Evolutionary conservation across 2,888 invertebrate genomes (phyloP), one percentile per base, ranked within the genome.

Genomic region (Melinopterus prodromus): DNA sequence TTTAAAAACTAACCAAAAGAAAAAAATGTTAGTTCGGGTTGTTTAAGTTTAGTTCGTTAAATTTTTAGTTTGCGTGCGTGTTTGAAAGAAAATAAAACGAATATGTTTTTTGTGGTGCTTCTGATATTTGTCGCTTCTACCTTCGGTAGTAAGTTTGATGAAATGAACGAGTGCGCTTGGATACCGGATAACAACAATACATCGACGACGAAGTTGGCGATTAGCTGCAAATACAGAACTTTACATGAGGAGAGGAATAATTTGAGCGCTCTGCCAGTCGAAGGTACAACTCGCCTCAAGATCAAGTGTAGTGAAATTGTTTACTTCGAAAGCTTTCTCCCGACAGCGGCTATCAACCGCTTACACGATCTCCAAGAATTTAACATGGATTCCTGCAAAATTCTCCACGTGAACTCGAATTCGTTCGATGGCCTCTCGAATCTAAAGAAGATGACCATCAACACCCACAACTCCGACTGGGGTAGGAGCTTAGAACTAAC

Each of bases 391-490:
- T 93, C 94, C 85, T 97, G 97, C 90, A 97, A 97, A 89, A 90
- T 97, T 82, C 91, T 95, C 81, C 93, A 93, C 81, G 90, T 97
- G 84, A 94, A 95, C 38, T 92, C 93, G 38, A 94, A 94, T 84
- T 93, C 96, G 16, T 96, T 98, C 88, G 93, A 94, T 86, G 96
- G 96, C 53, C 91, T 98, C 70, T 92, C 92, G 85, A 95, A 95
- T 86, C 91, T 98, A 78, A 95, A 94, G 89, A 93, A 93, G 84
- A 91, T 98, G 72, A 92, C 94, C 80, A 90, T 98, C 78, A 94
- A 94, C 86, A 96, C 96, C 16, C 93, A 93, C 87, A 97, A 97
- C 89, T 91, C 92, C 16, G 94, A 95, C 82, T 97, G 97, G 96
- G 92, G 92, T 69, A 94, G 94, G 89, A 93, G 92, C 85, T 92